Base-by-base conservation (phyloP, 2,113 vertebrate species). In the Nothocercus julius region DNA sequence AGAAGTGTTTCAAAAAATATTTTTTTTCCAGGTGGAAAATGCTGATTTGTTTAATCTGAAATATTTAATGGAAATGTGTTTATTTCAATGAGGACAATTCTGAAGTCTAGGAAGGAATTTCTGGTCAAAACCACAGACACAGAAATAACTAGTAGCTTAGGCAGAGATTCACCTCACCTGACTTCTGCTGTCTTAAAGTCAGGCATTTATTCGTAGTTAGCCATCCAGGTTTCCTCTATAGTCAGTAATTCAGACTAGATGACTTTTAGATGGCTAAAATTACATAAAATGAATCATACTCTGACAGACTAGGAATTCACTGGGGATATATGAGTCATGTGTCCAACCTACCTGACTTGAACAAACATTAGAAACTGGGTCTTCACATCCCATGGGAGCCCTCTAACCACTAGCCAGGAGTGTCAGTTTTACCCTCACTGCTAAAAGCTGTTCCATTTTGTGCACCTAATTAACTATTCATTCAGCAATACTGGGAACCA, bases 91-190 rank as follows among this genome's bases (percentile, higher is more conserved):
- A 86, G 28, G 56, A 38, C 47, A 62, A 84, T 64, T 95, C 79
- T 88, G 78, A 86, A 0, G 3, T 72, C 34, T 90, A 75, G 28
- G 56, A 78, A 61, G 69, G 86, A 93, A 84, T 86, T 94, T 89
- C 73, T 97, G 83, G 68, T 94, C 77, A 88, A 90, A 94, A 92
- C 90, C 96, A 93, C 56, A 77, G 54, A 78, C 56, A 61, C 13
- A 93, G 81, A 94, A 96, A 85, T 66, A 95, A 36, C 15, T 58
- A 64, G 32, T 34, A 82, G 28, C 42, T 83, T 40, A 84, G 25
- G 77, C 69, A 92, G 61, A 83, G 61, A 86, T 81, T 96, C 93
- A 95, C 94, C 92, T 96, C 86, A 95, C 95, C 96, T 96, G 88
- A 92, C 85, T 92, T 86, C 38, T 61, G 34, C 73, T 86, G 73